Base-by-base conservation (phyloP, 2,113 vertebrate genomes). In the Scortum barcoo region DNA sequence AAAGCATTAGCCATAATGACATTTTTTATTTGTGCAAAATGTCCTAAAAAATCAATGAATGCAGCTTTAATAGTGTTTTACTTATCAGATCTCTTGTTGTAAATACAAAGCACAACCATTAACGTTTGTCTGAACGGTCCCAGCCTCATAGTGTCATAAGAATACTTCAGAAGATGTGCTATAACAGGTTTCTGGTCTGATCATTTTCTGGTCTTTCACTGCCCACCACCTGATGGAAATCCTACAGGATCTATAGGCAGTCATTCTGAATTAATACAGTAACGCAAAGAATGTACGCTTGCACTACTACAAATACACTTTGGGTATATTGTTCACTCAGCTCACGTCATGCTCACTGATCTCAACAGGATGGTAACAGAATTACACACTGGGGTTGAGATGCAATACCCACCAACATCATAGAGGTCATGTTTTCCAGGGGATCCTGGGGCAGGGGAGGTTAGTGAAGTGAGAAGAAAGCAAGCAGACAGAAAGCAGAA, bases 381-480 rank as follows among this genome's bases (percentile, higher is more conserved):
- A 61, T 17, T 13, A 70, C 78, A 83, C 38, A 65, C 24, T 33
- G 44, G 3, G 14, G 22, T 30, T 38, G 28, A 72, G 40, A 42
- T 48, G 10, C 30, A 38, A 56, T 93, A 95, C 93, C 91, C 93
- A 94, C 93, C 94, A n/a, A 76, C 74, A 63, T 88, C 87, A 86
- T 91, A 93, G 73, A 92, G 90, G 88, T 94, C 91, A 60, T 91
- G 92, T 85, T 93, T 95, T 54, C 91, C 89, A n/a, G 91, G 89
- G 63, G 91, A 93, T 89, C 94, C 94, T 94, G 89, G 77, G 14
- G 60, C 92, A 72, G 56, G 73, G 61, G 58, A 78, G 57, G 78
- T 91, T 84, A 94, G 88, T 78, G 50, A 81, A 54, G 88, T 33
- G 68, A 85, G 33, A 80, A 72, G 66, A 85, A 50, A 62, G 80